Evolutionary conservation across 1,140 invertebrate genomes (phyloP), one percentile per base, ranked within the genome.

Genomic region (Saccostrea echinata): DNA sequence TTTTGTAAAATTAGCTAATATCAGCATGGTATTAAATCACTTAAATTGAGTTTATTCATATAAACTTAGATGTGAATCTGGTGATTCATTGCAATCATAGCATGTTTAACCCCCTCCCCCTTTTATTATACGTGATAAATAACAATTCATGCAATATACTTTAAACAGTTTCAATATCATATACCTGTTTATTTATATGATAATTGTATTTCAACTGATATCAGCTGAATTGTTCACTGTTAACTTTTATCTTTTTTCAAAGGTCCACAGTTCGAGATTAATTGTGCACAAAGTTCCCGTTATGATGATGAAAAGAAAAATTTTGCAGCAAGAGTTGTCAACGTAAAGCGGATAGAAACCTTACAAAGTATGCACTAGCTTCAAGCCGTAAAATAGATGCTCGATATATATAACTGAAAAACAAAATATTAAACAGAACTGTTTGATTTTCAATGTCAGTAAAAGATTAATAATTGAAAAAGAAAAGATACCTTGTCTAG

Each of bases 271-370:
- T 83, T 24, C 1, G 43, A 83, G 3, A 52, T 55, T 3, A 53
- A 53, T 11, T 83, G 53, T 55, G 53, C 43, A 24, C 53, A 83
- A 21, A 24, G 51, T 83, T 21, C n/a, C 21, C 43, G 51, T 2
- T 83, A 83, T 52, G 53, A 51, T 4, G 51, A 83, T 52, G 16
- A 52, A n/a, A 83, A 53, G 9, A 83, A 83, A 27, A 21, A 83
- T 53, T 55, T 27, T 52, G 81, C 81, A 24, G 81, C 81, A 12
- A 51, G 81, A 30, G 81, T 83, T 6, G 81, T 83, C 43, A 52
- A 55, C 35, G 27, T 83, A 13, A 27, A 83, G 52, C 35, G 53
- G 1, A n/a, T n/a, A 52, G 68, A 13, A 13, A 71, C 68, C 9
- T 71, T 71, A 30, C 9, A 27, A 71, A 24, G 64, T 71, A 71